Percentiles rank a stretch among this genome's conserved stretches.
Evolutionary conservation across 2,888 invertebrate species (phyloP).

Genomic region (Cordilura impudica): DNA sequence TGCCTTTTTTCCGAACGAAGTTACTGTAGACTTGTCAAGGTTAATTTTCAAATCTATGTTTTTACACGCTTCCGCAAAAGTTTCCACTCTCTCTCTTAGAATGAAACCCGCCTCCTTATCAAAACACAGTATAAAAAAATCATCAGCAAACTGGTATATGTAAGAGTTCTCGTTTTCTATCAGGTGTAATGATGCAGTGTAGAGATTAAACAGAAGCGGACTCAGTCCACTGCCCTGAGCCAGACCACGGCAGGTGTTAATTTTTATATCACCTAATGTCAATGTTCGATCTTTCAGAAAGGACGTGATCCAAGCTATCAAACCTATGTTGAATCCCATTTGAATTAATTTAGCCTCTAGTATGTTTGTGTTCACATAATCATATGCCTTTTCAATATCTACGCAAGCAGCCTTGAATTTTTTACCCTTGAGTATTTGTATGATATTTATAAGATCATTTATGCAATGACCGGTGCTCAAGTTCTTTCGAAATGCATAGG

Average conservation of each 20-base stretch:
- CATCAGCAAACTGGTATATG: constrained; percentile 33
- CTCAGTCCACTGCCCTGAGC: constrained; percentile 8
- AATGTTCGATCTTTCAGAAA: neutral
- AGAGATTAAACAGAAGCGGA: neutral
- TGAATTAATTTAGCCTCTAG: neutral
- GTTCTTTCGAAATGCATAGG: neutral
- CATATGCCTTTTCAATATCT: neutral
- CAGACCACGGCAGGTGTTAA: neutral
- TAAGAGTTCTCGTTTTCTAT: neutral
- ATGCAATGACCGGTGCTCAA: neutral
- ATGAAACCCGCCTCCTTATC: neutral
- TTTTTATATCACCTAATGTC: neutral
- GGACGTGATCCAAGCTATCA: neutral
- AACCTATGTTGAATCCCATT: neutral
- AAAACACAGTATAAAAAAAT: constrained; percentile 4
- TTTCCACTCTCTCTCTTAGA: neutral
- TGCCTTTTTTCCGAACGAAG: too few relatives aligned
- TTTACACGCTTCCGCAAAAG: neutral
- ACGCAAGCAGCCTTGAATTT: neutral
- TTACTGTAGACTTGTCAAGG: neutral
- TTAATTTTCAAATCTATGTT: neutral
- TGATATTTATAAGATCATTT: neutral
- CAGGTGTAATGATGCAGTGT: neutral
- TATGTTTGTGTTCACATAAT: too few relatives aligned
- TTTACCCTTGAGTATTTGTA: neutral